A percentile compares a stretch with the other conserved stretches of the same genome.
phyloP scores from a whole-genome alignment of 2,113 vertebrate genomes.

The Zosterops borbonicus region DNA sequence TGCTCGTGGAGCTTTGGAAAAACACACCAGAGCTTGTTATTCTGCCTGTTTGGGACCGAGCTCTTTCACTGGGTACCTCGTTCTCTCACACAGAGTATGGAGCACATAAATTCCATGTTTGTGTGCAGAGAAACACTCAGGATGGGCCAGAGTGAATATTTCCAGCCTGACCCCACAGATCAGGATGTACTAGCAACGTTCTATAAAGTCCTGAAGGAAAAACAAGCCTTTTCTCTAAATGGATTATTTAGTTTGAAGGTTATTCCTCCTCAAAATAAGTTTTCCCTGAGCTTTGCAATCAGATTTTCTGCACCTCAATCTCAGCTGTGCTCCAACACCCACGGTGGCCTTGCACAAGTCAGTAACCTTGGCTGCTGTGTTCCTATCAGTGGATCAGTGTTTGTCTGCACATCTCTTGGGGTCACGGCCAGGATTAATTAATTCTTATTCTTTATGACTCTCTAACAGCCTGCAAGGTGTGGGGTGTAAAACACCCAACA shows the following conservation, averaged over 20 bases:
- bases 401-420: conserved; percentile 22
- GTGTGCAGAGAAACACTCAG: neutral
- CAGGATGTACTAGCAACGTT: neutral
- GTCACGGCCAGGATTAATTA: conserved; percentile 22
- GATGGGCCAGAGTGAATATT: neutral
- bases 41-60: neutral
- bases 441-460: neutral
- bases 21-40: neutral
- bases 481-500: neutral
- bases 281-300: neutral
- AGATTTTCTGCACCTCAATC: neutral
- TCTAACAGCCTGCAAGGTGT: neutral
- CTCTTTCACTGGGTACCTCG: neutral
- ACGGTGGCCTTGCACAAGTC: neutral
- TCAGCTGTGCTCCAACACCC: neutral
- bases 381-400: neutral
- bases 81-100: fast-evolving
- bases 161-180: neutral
- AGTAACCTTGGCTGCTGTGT: neutral
- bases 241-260: neutral
- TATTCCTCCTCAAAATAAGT: neutral
- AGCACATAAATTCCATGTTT: fast-evolving
- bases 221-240: neutral
- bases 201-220: neutral
- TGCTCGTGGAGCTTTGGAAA: neutral